Percentiles rank a stretch among this genome's conserved stretches.
These are phyloP conservation scores for Euphysa ruthae DNA, from an alignment of 30 jellyfish, hydroid and myxozoan species.

Conservation along the genomic window DNA sequence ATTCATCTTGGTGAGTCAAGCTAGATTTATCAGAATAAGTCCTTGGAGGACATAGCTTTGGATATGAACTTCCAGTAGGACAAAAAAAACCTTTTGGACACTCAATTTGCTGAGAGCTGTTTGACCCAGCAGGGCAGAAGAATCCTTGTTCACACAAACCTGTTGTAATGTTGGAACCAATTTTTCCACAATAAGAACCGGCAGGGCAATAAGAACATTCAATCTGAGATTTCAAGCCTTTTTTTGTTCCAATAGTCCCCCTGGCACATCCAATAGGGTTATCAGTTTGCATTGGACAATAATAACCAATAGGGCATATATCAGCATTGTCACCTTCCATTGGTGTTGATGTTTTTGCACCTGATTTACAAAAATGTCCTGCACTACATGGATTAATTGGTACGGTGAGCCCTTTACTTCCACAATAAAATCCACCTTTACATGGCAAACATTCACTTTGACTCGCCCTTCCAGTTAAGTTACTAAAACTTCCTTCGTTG, in stretches of 20 bases:
- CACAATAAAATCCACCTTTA: conserved; percentile 90
- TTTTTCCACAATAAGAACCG: conserved; percentile 74
- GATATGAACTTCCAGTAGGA: conserved; percentile 79
- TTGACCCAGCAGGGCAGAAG: conserved; percentile 93
- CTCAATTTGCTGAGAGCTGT: conserved; percentile 45
- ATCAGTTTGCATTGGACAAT: conserved; percentile 76
- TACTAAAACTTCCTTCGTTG: conserved; percentile 73
- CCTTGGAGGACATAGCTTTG: conserved; percentile 72
- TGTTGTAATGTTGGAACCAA: conserved; percentile 61
- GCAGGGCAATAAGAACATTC: conserved; percentile 87
- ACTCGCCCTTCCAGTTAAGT: conserved; percentile 67
- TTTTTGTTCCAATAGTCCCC: conserved; percentile 72
- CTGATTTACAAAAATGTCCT: conserved; percentile 89
- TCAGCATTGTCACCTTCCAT: conserved; percentile 78
- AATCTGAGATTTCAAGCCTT: conserved; percentile 23
- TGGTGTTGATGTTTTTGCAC: conserved; percentile 93
- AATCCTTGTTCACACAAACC: conserved; percentile 71
- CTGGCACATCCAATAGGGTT: conserved; percentile 82
- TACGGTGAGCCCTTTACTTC: conserved; percentile 62
- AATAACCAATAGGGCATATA: conserved; percentile 86
- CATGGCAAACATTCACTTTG: conserved; percentile 75
- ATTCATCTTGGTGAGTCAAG: conserved; percentile 50
- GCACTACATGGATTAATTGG: conserved; percentile 79
- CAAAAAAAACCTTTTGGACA: conserved; percentile 94
- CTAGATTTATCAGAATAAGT: conserved; percentile 62